Base-by-base conservation (phyloP, 1,140 invertebrate genomes). In the Cotesia vestalis region DNA sequence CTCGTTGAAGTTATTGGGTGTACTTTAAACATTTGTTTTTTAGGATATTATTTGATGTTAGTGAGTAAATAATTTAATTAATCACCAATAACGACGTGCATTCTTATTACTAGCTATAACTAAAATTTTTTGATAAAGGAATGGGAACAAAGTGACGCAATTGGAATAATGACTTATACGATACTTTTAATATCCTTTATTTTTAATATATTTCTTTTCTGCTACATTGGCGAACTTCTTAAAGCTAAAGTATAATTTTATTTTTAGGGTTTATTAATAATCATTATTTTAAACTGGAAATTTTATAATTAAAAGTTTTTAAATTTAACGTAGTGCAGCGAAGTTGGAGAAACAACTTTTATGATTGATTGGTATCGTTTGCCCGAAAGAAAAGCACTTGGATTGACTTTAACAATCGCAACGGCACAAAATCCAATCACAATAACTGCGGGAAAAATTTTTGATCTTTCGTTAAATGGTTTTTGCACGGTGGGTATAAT, bases 121-220 rank as follows among this genome's bases (percentile, higher is more conserved):
- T 27, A 1, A 27, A 27, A 27, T 27, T 27, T n/a, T 11, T 34
- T 53, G 57, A 72, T 73, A 2, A 76, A 34, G 75, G 77, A 77
- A 73, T 76, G 46, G 64, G 78, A 53, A 68, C 20, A 80, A 52
- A 55, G 60, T 38, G 64, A 74, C 69, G 8, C 63, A 8, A 73
- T 74, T 12, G 68, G 68, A 11, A 62, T 76, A 60, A 66, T 72
- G 3, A 66, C 72, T 1, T 81, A 78, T 27, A 59, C 59, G n/a
- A 78, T 80, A 36, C 4, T 82, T 35, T 63, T 80, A 8, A 73
- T 57, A 11, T 78, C 78, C 0, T 78, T 80, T 63, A 72, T 66
- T 0, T 80, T 81, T 40, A 80, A 81, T 71, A 80, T 81, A 52
- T 82, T 82, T 5, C 77, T 81, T 71, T 81, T 81, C 20, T 82